Percentiles rank a stretch among this genome's conserved stretches.
phyloP scores from a whole-genome alignment of 2,888 invertebrate genomes.

The Thecophora atra region DNA sequence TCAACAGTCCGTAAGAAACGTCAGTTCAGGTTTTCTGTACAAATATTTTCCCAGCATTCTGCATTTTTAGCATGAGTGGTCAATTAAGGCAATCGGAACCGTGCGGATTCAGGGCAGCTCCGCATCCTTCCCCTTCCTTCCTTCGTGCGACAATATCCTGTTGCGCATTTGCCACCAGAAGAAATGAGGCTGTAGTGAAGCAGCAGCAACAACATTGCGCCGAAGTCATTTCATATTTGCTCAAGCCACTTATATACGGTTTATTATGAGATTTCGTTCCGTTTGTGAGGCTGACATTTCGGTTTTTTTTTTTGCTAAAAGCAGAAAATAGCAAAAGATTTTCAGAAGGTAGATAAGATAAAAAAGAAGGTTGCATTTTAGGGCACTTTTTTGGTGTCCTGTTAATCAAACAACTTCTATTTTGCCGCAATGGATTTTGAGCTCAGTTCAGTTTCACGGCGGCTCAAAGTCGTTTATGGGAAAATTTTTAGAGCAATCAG shows the following conservation, averaged over 20 bases:
- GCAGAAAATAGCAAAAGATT: background rate
- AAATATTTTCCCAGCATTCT: conserved; percentile 29
- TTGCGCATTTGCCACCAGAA: conserved; percentile 22
- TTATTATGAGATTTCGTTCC: conserved; percentile 44
- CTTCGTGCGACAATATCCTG: conserved; percentile 25
- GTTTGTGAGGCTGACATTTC: conserved; percentile 47
- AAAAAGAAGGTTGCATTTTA: background rate
- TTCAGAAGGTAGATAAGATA: conserved; percentile 8
- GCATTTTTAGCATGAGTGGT: background rate
- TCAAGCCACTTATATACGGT: conserved; percentile 46
- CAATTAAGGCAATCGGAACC: conserved; percentile 22
- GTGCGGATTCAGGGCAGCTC: background rate
- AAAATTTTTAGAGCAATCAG: conserved; percentile 44
- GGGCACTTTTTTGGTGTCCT: conserved; percentile 34
- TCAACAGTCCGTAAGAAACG: background rate
- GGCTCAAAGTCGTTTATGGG: conserved; percentile 35
- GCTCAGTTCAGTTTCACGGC: background rate
- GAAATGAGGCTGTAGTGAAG: background rate
- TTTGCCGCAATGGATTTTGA: background rate
- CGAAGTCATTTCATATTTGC: conserved; percentile 39
- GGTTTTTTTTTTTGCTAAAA: conserved; percentile 34
- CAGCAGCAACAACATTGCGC: background rate
- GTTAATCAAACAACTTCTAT: conserved; percentile 30
- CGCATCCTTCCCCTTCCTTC: background rate
- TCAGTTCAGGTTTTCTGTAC: background rate